A percentile compares a stretch with the other conserved stretches of the same genome.
phyloP scores from a whole-genome alignment of 1,140 invertebrate genomes.

The Zaprionus nigranus region DNA sequence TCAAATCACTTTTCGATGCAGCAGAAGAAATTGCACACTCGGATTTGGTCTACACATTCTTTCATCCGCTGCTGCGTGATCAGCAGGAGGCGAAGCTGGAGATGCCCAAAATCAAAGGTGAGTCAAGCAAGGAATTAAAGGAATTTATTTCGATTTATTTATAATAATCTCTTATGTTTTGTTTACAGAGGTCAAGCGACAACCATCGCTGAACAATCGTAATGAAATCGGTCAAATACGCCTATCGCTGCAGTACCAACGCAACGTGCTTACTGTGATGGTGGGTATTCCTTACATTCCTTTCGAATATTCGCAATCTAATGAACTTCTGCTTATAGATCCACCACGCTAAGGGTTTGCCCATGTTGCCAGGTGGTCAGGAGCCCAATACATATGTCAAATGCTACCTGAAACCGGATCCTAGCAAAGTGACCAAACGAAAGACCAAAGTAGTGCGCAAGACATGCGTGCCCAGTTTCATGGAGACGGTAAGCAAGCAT shows the following conservation, averaged over 20 bases:
- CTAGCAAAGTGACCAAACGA: slow-evolving; percentile 94
- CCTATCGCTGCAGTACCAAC: slow-evolving; percentile 92
- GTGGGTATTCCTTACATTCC: slow-evolving; percentile 82
- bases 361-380: slow-evolving; percentile 88
- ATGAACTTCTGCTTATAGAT: slow-evolving; percentile 58
- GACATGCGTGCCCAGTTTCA: slow-evolving; percentile 97
- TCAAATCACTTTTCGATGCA: slow-evolving; percentile 93
- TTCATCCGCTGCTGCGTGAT: slow-evolving; percentile 96
- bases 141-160: neutral
- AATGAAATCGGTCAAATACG: slow-evolving; percentile 89
- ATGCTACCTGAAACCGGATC: slow-evolving; percentile 95
- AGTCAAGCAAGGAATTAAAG: neutral
- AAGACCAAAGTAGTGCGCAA: slow-evolving; percentile 97
- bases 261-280: slow-evolving; percentile 92
- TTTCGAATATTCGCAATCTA: neutral
- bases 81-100: slow-evolving; percentile 91
- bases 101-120: slow-evolving; percentile 85
- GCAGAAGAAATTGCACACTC: slow-evolving; percentile 97
- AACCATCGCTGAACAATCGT: slow-evolving; percentile 69
- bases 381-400: slow-evolving; percentile 96
- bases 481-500: slow-evolving; percentile 93
- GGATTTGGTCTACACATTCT: slow-evolving; percentile 98
- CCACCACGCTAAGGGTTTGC: slow-evolving; percentile 93
- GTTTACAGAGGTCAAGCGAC: slow-evolving; percentile 67
- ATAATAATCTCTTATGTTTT: neutral